Evolutionary conservation across 37 sponge, comb jelly and placozoan genomes (phyloP).

Genomic region (Oopsacas minuta): DNA sequence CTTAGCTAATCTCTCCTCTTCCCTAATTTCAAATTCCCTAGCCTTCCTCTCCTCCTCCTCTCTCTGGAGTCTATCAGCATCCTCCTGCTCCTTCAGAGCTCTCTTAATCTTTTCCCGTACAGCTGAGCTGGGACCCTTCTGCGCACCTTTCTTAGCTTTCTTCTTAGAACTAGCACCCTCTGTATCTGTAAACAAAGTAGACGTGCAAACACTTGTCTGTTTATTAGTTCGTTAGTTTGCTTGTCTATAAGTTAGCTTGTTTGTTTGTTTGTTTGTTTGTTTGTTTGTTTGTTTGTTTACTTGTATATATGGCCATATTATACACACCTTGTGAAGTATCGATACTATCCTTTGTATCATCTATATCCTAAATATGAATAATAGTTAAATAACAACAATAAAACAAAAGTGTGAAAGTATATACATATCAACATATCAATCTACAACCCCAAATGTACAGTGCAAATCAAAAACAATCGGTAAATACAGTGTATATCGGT

Average conservation of each 20-base stretch:
- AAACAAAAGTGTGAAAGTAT: neutral
- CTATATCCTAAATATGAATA: neutral
- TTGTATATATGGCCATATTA: too few relatives aligned
- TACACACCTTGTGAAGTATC: neutral
- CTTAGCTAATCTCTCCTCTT: neutral
- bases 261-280: too few relatives aligned
- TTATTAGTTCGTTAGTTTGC: too few relatives aligned
- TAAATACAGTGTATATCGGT: too few relatives aligned
- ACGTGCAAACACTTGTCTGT: too few relatives aligned
- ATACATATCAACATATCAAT: too few relatives aligned
- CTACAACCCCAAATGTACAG: too few relatives aligned
- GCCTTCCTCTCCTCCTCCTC: constrained; percentile 7
- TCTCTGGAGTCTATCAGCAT: neutral
- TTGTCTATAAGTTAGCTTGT: too few relatives aligned
- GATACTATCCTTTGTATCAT: neutral
- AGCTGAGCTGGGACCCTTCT: constrained; percentile 2
- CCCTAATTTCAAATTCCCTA: neutral
- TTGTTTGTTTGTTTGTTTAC: too few relatives aligned
- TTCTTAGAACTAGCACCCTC: constrained; percentile 24
- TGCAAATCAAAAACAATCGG: too few relatives aligned
- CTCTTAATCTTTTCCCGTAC: neutral
- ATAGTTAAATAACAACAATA: neutral
- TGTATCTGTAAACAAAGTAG: too few relatives aligned
- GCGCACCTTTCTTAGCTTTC: constrained; percentile 30
- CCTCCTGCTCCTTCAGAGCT: constrained; percentile 26